These are phyloP conservation scores for Forficula auricularia DNA, from an alignment of 1,140 invertebrate species.

Conservation along the genomic window DNA sequence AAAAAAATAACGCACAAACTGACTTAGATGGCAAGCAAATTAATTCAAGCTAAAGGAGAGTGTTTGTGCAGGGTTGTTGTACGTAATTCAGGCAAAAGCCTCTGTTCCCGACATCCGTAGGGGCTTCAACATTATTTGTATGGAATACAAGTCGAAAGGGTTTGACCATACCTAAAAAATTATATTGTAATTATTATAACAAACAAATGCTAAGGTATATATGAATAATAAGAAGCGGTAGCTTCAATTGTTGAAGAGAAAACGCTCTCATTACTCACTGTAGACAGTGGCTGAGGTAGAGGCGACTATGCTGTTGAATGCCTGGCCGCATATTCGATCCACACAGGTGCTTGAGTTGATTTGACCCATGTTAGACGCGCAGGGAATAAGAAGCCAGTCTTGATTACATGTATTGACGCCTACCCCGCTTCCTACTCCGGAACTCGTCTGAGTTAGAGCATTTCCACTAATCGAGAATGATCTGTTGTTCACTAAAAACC, in stretches of 20 bases:
- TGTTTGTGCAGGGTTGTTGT: slow-evolving; percentile 62
- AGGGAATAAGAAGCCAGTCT: slow-evolving; percentile 62
- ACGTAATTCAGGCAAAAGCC: slow-evolving; percentile 69
- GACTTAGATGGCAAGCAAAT: too few species aligned
- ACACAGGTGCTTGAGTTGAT: slow-evolving; percentile 35
- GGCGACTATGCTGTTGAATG: slow-evolving; percentile 42
- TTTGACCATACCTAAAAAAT: slow-evolving; percentile 46
- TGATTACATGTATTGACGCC: slow-evolving; percentile 39
- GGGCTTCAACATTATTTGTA: slow-evolving; percentile 53
- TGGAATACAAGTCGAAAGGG: slow-evolving; percentile 62
- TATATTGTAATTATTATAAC: not conserved
- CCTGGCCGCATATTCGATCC: slow-evolving; percentile 53
- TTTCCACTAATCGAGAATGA: slow-evolving; percentile 58
- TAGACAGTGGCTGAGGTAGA: slow-evolving; percentile 37
- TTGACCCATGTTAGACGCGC: slow-evolving; percentile 44
- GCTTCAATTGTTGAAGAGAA: too few species aligned
- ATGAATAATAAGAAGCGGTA: too few species aligned
- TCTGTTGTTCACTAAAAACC: slow-evolving; percentile 35
- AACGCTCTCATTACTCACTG: too few species aligned
- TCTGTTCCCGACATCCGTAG: slow-evolving; percentile 49
- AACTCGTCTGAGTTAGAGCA: slow-evolving; percentile 37
- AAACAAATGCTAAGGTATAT: too few species aligned
- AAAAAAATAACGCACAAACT: too few species aligned
- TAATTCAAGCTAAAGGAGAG: too few species aligned
- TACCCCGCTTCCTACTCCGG: slow-evolving; percentile 37